phyloP scores from a whole-genome alignment of 37 sponge, comb jelly and placozoan species.

The Axinella damicornis region DNA sequence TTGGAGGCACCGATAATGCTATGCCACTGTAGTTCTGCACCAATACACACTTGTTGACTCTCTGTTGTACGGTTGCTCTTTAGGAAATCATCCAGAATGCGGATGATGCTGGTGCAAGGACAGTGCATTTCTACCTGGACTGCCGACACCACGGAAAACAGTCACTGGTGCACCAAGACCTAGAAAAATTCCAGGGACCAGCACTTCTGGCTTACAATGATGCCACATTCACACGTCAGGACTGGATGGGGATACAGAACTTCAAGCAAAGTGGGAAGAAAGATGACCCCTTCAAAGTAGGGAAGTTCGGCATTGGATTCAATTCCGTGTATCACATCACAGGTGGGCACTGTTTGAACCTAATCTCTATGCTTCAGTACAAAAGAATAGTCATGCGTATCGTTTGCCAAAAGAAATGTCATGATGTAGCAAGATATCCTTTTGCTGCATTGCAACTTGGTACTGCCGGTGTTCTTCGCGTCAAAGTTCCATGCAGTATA shows the following conservation, averaged over 20 bases:
- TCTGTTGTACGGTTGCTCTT: not conserved
- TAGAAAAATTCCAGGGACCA: slow-evolving; percentile 32
- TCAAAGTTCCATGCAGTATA: too few species aligned
- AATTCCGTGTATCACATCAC: slow-evolving; percentile 72
- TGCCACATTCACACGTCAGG: slow-evolving; percentile 43
- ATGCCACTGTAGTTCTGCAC: too few species aligned
- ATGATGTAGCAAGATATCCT: too few species aligned
- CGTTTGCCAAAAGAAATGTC: too few species aligned
- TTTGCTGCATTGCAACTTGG: too few species aligned
- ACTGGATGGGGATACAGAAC: slow-evolving; percentile 55
- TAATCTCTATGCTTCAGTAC: too few species aligned
- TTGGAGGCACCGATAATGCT: too few species aligned
- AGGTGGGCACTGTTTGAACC: too few species aligned
- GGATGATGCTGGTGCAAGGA: slow-evolving; percentile 72
- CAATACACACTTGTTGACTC: too few species aligned
- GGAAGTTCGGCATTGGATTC: slow-evolving; percentile 69
- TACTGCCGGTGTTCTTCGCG: too few species aligned
- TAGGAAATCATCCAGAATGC: slow-evolving; percentile 80
- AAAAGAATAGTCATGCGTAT: too few species aligned
- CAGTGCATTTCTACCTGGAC: slow-evolving; percentile 62
- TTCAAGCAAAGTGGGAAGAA: slow-evolving; percentile 46
- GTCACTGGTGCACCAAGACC: slow-evolving; percentile 21
- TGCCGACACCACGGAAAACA: slow-evolving; percentile 44
- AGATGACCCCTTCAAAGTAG: slow-evolving; percentile 62
- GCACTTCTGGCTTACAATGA: slow-evolving; percentile 64